A percentile compares a stretch with the other conserved stretches of the same genome.
These are phyloP conservation scores for Aquatica leii DNA, from an alignment of 2,888 invertebrate species.

Conservation along the genomic window DNA sequence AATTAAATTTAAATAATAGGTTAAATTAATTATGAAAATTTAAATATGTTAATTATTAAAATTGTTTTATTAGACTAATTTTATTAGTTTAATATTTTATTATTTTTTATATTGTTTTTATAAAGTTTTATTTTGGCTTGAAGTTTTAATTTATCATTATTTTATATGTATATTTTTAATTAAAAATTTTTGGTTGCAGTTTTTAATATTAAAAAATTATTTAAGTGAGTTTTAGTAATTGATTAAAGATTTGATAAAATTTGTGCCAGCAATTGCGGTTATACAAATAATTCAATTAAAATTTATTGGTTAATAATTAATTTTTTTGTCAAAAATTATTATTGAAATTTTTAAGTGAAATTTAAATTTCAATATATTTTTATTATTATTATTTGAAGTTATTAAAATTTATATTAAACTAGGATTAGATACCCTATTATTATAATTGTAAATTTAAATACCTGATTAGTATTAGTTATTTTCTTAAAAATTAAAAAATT, in stretches of 20 bases:
- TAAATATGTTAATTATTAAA: too few relatives aligned
- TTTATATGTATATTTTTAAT: slow-evolving; percentile 65
- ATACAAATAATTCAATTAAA: slow-evolving; percentile 68
- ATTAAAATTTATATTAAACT: slow-evolving; percentile 63
- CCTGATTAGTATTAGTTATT: slow-evolving; percentile 68
- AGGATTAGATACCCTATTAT: slow-evolving; percentile 78
- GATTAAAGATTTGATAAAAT: slow-evolving; percentile 67
- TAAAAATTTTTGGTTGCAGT: slow-evolving; percentile 60
- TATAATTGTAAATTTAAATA: slow-evolving; percentile 59
- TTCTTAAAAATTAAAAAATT: slow-evolving; percentile 73
- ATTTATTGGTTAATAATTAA: slow-evolving; percentile 62
- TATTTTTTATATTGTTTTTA: slow-evolving; percentile 55
- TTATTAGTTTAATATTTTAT: too few relatives aligned
- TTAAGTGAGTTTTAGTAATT: slow-evolving; percentile 70
- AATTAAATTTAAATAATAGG: too few relatives aligned
- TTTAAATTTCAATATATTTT: slow-evolving; percentile 59
- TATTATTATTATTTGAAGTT: slow-evolving; percentile 61
- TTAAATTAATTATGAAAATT: too few relatives aligned
- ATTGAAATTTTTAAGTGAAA: slow-evolving; percentile 67
- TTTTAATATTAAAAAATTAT: slow-evolving; percentile 67
- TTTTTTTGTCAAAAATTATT: slow-evolving; percentile 53
- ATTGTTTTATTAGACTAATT: too few relatives aligned
- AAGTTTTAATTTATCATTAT: slow-evolving; percentile 63
- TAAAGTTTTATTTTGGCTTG: slow-evolving; percentile 64
- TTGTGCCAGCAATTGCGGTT: slow-evolving; percentile 78